Evolutionary conservation across 2,888 invertebrate genomes (phyloP).

Genomic region (Doris montereyensis): DNA sequence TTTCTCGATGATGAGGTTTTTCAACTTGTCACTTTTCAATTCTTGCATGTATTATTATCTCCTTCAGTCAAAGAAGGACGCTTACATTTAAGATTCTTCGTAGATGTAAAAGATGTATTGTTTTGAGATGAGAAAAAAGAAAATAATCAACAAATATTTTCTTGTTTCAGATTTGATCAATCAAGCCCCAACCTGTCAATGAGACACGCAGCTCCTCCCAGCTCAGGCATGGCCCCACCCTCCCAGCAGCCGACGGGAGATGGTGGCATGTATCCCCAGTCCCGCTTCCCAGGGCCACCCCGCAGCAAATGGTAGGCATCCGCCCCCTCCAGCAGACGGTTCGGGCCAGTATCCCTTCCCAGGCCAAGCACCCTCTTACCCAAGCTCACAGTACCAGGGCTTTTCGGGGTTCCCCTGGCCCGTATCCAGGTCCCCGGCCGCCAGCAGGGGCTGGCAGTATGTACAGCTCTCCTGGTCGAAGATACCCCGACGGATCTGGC

Average conservation of each 20-base stretch:
- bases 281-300: background rate
- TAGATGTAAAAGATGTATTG: too few relatives aligned
- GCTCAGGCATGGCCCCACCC: slow-evolving; percentile 5
- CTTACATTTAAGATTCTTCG: too few relatives aligned
- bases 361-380: slow-evolving; percentile 30
- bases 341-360: slow-evolving; percentile 29
- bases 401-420: too few relatives aligned
- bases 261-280: background rate
- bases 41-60: too few relatives aligned
- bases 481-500: slow-evolving; percentile 57
- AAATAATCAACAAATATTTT: too few relatives aligned
- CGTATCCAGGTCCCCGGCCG: slow-evolving; percentile 46
- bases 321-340: background rate
- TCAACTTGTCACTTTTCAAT: background rate
- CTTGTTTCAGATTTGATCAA: slow-evolving; percentile 56
- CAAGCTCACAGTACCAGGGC: slow-evolving; percentile 25
- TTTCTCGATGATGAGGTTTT: too few relatives aligned
- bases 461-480: slow-evolving; percentile 60
- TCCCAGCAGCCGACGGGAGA: slow-evolving; percentile 34
- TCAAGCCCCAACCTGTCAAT: slow-evolving; percentile 44
- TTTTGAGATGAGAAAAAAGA: too few relatives aligned
- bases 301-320: background rate
- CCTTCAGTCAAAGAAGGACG: too few relatives aligned
- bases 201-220: slow-evolving; percentile 42
- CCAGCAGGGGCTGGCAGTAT: slow-evolving; percentile 49